Evolutionary conservation across 2,888 invertebrate genomes (phyloP).

Genomic region (Mythimna albipuncta): DNA sequence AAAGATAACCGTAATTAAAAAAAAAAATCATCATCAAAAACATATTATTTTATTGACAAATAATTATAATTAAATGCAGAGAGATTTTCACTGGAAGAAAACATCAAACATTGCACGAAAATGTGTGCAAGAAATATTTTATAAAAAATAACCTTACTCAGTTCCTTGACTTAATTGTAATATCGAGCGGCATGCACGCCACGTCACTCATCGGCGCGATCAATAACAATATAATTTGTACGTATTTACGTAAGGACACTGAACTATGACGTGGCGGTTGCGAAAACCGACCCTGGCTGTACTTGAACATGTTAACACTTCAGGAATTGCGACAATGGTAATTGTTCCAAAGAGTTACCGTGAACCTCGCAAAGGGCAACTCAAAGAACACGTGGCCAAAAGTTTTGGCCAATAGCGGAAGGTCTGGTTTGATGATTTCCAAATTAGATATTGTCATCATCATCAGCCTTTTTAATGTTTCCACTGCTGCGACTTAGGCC

Average conservation of each 20-base stretch:
- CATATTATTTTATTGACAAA: conserved; percentile 60
- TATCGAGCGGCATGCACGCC: conserved; percentile 46
- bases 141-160: conserved; percentile 63
- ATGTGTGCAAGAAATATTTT: conserved; percentile 53
- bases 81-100: conserved; percentile 51
- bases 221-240: conserved; percentile 58
- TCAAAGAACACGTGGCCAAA: too few species aligned
- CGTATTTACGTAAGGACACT: conserved; percentile 50
- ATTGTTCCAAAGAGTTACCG: too few species aligned
- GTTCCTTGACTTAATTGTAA: conserved; percentile 61
- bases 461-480: too few species aligned
- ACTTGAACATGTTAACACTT: conserved; percentile 46
- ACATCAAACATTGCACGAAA: conserved; percentile 52
- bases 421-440: too few species aligned
- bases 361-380: background rate
- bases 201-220: conserved; percentile 49
- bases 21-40: conserved; percentile 37
- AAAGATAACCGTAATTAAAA: background rate
- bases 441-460: too few species aligned
- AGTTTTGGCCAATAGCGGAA: too few species aligned
- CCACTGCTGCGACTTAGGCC: too few species aligned
- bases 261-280: conserved; percentile 48
- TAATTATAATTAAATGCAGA: conserved; percentile 47
- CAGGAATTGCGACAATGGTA: conserved; percentile 42
- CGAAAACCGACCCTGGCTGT: conserved; percentile 55